Percentiles rank a stretch among this genome's conserved stretches.
Conservation (phyloP, 1,140 invertebrate genomes). For the Drosophila arizonae region DNA sequence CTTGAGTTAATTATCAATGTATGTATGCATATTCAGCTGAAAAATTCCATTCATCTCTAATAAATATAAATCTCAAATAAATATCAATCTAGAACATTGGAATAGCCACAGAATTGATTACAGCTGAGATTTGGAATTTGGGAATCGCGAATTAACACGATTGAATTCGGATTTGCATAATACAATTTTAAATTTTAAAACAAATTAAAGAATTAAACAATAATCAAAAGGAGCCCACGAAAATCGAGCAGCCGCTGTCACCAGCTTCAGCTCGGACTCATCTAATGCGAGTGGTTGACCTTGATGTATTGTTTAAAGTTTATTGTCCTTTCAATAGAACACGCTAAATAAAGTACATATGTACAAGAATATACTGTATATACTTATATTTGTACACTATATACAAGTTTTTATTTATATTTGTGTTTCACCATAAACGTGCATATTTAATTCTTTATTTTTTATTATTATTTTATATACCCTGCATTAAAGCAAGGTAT, state of each 20-base stretch:
- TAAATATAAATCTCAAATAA: background rate
- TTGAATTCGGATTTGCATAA: conserved; percentile 34
- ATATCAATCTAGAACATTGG: conserved; percentile 15
- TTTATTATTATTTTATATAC: conserved; percentile 15
- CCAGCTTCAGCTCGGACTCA: conserved; percentile 21
- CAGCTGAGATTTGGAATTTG: background rate
- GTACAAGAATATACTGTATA: background rate
- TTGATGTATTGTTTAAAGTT: conserved; percentile 69
- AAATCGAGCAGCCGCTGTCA: conserved; percentile 22
- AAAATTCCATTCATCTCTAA: background rate
- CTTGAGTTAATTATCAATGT: too few relatives aligned
- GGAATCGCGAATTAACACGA: conserved; percentile 3
- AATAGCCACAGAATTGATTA: background rate
- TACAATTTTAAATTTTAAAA: conserved; percentile 38
- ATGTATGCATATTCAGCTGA: too few relatives aligned
- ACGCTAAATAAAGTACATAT: conserved; percentile 73
- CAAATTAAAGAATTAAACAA: conserved; percentile 39
- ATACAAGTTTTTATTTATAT: conserved; percentile 7
- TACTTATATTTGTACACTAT: background rate
- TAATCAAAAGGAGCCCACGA: conserved; percentile 29
- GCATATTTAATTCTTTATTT: conserved; percentile 53
- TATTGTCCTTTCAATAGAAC: conserved; percentile 82
- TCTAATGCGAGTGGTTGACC: conserved; percentile 79
- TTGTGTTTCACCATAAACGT: conserved; percentile 34
- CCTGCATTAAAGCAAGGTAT: background rate